Evolutionary conservation across 2,113 vertebrate species (phyloP).

Genomic region (Thinocorus orbignyianus): DNA sequence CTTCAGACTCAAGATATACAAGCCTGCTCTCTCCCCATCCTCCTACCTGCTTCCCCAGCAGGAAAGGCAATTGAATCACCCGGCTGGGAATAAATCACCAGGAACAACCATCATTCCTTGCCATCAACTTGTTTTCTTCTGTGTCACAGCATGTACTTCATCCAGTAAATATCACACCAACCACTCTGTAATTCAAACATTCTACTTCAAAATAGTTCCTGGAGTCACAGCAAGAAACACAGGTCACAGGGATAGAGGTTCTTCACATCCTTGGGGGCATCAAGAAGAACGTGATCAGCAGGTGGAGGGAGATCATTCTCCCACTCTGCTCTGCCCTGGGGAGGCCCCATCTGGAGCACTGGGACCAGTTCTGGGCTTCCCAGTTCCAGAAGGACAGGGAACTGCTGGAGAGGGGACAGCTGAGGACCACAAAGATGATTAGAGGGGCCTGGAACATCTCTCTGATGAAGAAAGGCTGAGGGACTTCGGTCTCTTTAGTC

Average conservation of each 20-base stretch:
- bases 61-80: slow-evolving; percentile 1
- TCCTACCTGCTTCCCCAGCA: not conserved
- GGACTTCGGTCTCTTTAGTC: too few species aligned
- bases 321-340: too few species aligned
- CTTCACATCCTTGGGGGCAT: not conserved
- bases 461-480: too few species aligned
- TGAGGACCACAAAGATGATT: too few species aligned
- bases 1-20: not conserved
- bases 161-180: not conserved
- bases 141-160: not conserved
- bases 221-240: not conserved
- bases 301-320: too few species aligned
- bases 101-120: not conserved
- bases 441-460: too few species aligned
- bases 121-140: not conserved
- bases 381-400: too few species aligned
- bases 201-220: not conserved
- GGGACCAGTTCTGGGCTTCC: too few species aligned
- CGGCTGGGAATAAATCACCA: not conserved
- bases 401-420: too few species aligned
- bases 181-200: not conserved
- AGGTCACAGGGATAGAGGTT: not conserved
- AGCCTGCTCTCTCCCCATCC: not conserved
- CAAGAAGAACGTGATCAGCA: too few species aligned
- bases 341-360: too few species aligned